phyloP scores from a whole-genome alignment of 2,888 invertebrate genomes.

The Oegoconia quadripuncta region DNA sequence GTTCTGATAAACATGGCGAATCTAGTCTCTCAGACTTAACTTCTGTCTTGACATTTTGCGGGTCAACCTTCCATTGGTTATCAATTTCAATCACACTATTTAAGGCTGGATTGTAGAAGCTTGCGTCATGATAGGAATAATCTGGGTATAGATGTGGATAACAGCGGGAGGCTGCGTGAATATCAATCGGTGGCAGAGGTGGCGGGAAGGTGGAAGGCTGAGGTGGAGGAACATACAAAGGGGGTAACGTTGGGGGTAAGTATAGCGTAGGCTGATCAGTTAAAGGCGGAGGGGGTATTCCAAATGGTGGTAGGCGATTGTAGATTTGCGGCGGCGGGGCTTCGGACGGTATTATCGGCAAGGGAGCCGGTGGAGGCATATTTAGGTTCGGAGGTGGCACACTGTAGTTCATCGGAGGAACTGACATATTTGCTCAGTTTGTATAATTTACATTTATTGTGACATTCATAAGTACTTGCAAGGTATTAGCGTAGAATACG shows the following conservation, averaged over 20 bases:
- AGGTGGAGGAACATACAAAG: slow-evolving; percentile 32
- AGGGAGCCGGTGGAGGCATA: slow-evolving; percentile 37
- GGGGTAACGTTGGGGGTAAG: slow-evolving; percentile 20
- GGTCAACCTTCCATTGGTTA: neutral
- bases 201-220: slow-evolving; percentile 17
- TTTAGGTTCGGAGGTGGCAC: slow-evolving; percentile 52
- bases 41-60: neutral
- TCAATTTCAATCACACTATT: slow-evolving; percentile 2
- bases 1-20: neutral
- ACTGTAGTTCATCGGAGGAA: slow-evolving; percentile 51
- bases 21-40: slow-evolving; percentile 4
- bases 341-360: slow-evolving; percentile 21
- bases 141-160: too few species aligned
- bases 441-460: too few species aligned
- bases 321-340: slow-evolving; percentile 32
- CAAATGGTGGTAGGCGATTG: slow-evolving; percentile 31
- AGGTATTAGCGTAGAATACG: too few species aligned
- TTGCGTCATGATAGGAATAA: slow-evolving; percentile 21
- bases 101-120: slow-evolving; percentile 8
- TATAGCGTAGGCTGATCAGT: slow-evolving; percentile 12
- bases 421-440: slow-evolving; percentile 46
- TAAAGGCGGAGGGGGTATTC: slow-evolving; percentile 19
- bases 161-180: too few species aligned
- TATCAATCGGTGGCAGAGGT: slow-evolving; percentile 19
- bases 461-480: too few species aligned